Evolutionary conservation across 2,888 invertebrate species (phyloP), one percentile per base, ranked within the genome.

Genomic region (Sinelater perroti): DNA sequence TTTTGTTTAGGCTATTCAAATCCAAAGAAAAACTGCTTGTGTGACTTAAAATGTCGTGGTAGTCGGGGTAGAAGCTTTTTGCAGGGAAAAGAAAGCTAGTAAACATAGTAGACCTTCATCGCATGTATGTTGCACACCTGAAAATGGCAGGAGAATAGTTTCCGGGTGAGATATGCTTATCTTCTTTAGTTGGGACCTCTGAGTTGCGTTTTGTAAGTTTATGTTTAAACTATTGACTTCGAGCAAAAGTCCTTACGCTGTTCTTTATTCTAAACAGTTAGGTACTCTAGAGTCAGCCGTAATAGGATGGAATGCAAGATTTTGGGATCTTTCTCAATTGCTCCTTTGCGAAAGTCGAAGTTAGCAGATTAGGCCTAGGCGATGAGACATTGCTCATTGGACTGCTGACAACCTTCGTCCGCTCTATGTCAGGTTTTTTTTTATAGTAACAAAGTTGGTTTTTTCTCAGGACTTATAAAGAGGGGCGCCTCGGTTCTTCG

Each of bases 331-430:
- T 93, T 85, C 70, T 94, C 95, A 36, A 94, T 87, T 4, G 93
- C 91, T 13, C 91, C 88, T 72, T 94, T 92, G 77, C 94, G 93
- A 78, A 95, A 95, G 40, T 96, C 95, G 78, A 96, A 96, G 81
- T 95, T 95, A 56, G 93, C 95, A 13, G 95, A 93, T 95, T 95
- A 0, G 92, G 90, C 2, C 95, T 95, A 3, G 95, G 95, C 68
- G 95, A 95, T 28, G 95, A 91, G 10, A 95, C 86, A 64, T 89
- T 89, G 70, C 91, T 91, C 17, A 93, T 91, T 8, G 92, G 94
- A 50, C 94, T 95, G 77, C 93, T 93, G 46, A 91, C 90, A 75
- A 95, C 95, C 76, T 93, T 94, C 6, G 95, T 95, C 95, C 95
- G 95, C 21, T 61, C 61, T 72, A 87, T 87, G 62, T 81, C 81